Conservation (phyloP, 2,888 invertebrate genomes). For the Nebria brevicollis region DNA sequence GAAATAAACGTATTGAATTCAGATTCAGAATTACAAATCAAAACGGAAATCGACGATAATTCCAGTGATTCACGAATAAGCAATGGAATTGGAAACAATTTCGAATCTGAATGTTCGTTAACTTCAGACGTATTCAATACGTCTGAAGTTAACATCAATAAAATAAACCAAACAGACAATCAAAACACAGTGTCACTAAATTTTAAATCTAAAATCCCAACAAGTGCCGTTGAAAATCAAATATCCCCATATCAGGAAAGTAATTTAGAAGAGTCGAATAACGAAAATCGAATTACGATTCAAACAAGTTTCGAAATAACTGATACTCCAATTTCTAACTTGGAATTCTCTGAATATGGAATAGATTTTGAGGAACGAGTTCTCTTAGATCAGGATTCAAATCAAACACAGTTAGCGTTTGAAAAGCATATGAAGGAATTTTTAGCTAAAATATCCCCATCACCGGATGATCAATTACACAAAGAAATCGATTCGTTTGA, state of each 20-base stretch:
- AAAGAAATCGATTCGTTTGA: background rate
- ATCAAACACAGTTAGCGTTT: no score
- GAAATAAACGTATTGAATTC: no score
- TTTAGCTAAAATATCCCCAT: no score
- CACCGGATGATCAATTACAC: background rate
- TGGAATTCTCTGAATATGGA: background rate
- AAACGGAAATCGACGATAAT: background rate
- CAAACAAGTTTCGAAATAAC: no score
- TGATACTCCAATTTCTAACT: no score
- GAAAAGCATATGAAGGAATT: no score
- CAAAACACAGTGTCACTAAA: no score
- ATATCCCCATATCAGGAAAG: background rate
- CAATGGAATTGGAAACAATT: background rate
- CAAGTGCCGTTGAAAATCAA: background rate
- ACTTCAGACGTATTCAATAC: background rate
- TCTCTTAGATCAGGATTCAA: background rate
- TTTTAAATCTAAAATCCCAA: no score
- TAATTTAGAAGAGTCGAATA: background rate
- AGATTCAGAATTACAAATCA: background rate
- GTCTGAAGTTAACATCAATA: no score
- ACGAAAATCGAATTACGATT: background rate
- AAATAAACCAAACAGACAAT: no score
- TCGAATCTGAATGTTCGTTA: background rate
- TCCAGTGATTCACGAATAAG: background rate
- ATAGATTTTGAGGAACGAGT: background rate